Evolutionary conservation across 2,113 vertebrate species (phyloP).

Genomic region (Redunca redunca): DNA sequence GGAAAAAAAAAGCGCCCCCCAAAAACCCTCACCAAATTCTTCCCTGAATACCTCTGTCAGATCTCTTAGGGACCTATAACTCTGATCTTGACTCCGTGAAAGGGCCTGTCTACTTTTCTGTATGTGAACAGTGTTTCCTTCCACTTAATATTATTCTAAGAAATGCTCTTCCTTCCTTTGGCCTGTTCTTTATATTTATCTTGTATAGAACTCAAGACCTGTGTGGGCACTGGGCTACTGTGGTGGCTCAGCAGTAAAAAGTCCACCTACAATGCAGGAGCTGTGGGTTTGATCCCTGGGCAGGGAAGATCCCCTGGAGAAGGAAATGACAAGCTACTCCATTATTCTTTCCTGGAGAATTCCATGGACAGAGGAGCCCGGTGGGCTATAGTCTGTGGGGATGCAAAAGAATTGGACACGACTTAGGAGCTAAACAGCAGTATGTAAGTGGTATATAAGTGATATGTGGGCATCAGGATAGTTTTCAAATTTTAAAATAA

Average conservation of each 20-base stretch:
- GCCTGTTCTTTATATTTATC: background rate
- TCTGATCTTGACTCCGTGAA: background rate
- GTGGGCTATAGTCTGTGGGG: background rate
- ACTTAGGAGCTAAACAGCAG: background rate
- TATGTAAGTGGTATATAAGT: background rate
- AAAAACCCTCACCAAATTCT: background rate
- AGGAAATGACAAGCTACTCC: background rate
- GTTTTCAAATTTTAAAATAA: background rate
- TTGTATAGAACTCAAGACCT: background rate
- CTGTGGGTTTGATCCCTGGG: background rate
- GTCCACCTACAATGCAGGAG: background rate
- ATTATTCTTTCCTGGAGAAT: background rate
- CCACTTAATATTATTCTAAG: background rate
- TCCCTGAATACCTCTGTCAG: background rate
- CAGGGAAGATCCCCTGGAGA: background rate
- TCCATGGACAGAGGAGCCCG: background rate
- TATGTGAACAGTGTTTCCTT: background rate
- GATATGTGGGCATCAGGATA: background rate
- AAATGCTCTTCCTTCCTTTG: background rate
- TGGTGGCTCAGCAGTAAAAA: background rate
- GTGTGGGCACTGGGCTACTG: background rate
- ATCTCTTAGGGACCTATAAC: background rate
- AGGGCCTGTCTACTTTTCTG: background rate
- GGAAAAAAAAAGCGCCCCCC: background rate
- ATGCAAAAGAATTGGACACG: background rate